A percentile compares a stretch with the other conserved stretches of the same genome.
phyloP scores from a whole-genome alignment of 2,888 invertebrate species.

The Anorthoa munda region DNA sequence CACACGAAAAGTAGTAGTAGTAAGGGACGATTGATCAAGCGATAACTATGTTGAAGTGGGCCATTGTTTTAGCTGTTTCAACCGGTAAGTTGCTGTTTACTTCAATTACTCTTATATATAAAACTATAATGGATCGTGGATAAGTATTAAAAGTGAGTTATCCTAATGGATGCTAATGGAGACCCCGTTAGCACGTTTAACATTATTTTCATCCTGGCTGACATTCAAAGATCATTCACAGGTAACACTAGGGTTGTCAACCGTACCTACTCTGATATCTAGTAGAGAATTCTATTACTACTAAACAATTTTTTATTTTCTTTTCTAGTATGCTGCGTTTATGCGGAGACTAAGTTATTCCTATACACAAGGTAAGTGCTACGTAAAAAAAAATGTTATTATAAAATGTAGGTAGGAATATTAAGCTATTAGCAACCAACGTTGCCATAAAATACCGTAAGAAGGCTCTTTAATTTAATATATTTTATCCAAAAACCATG shows the following conservation, averaged over 20 bases:
- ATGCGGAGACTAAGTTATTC: conserved; percentile 4
- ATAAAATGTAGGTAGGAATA: no score
- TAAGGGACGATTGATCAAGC: conserved; percentile 8
- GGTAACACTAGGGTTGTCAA: no score
- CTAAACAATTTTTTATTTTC: not conserved
- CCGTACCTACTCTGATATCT: not conserved
- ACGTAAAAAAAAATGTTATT: not conserved
- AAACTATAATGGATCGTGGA: not conserved
- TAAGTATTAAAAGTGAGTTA: no score
- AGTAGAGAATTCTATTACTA: no score
- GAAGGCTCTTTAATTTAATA: no score
- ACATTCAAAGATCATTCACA: no score
- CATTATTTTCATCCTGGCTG: no score
- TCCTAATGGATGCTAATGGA: no score
- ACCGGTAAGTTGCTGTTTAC: conserved; percentile 68
- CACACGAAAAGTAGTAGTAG: no score
- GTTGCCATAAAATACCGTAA: no score
- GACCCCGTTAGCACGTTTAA: no score
- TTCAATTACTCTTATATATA: not conserved
- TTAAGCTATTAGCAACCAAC: not conserved
- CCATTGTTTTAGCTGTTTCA: conserved; percentile 55
- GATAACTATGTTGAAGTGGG: conserved; percentile 57
- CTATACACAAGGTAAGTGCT: conserved; percentile 9
- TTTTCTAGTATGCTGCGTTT: conserved; percentile 17
- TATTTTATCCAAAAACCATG: no score